These are phyloP conservation scores for Steinernema khuongi DNA, from an alignment of 1,140 invertebrate genomes.

Conservation along the genomic window DNA sequence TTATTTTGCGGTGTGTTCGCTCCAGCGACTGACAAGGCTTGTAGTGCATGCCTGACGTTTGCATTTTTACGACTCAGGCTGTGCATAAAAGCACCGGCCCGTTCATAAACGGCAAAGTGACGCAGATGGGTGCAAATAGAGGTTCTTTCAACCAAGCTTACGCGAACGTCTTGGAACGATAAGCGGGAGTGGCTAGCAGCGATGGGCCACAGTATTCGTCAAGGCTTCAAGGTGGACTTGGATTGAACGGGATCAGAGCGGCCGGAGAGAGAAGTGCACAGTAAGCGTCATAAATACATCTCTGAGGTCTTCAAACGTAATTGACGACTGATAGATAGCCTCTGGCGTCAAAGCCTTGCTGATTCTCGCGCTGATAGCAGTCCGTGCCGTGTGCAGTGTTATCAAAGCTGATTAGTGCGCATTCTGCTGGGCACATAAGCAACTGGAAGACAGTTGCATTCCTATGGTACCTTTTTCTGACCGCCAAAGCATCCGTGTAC, in stretches of 20 bases:
- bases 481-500: neutral
- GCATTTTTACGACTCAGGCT: too few species aligned
- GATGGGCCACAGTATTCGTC: neutral
- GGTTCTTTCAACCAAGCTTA: too few species aligned
- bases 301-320: neutral
- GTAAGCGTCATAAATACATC: constrained; percentile 9
- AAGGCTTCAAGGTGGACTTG: neutral
- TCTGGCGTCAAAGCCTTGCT: neutral
- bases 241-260: neutral
- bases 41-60: too few species aligned
- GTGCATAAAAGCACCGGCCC: too few species aligned
- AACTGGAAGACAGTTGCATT: neutral
- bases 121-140: too few species aligned
- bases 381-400: neutral
- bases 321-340: constrained; percentile 4
- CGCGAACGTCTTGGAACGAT: too few species aligned
- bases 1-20: too few species aligned
- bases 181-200: too few species aligned
- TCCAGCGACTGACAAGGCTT: too few species aligned
- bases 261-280: neutral
- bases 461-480: neutral
- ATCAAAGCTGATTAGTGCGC: neutral
- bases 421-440: neutral
- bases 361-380: neutral
- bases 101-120: too few species aligned